Conservation (phyloP, 2,888 invertebrate genomes). For the Eupithecia vulgata region DNA sequence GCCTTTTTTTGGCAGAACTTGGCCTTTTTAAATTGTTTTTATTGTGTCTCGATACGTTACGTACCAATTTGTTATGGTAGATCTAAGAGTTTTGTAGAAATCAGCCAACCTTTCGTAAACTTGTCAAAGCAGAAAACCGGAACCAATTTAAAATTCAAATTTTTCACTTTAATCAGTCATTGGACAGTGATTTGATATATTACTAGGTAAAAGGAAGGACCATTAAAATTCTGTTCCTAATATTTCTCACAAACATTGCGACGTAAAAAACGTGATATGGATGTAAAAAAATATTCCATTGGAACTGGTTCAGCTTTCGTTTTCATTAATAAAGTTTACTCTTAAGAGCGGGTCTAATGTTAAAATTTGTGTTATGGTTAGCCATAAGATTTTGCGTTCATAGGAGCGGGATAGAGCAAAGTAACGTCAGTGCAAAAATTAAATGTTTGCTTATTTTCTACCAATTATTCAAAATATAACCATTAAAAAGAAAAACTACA, state of each 20-base stretch:
- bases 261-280: neutral
- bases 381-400: too few species aligned
- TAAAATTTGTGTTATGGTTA: too few species aligned
- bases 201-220: neutral
- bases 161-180: neutral
- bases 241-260: neutral
- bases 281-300: constrained; percentile 24
- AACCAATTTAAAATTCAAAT: neutral
- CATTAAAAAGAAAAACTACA: too few species aligned
- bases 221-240: neutral
- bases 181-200: neutral
- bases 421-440: too few species aligned
- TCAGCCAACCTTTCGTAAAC: neutral
- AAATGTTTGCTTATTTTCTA: too few species aligned
- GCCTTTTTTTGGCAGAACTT: neutral
- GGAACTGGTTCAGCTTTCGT: constrained; percentile 41
- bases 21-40: neutral
- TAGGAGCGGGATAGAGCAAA: too few species aligned
- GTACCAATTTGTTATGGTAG: neutral
- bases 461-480: too few species aligned
- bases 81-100: neutral
- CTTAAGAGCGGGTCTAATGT: too few species aligned
- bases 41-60: neutral
- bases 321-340: constrained; percentile 32
- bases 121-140: neutral